These are phyloP conservation scores for Andricus quercusramuli DNA, from an alignment of 2,888 invertebrate species.

Conservation along the genomic window DNA sequence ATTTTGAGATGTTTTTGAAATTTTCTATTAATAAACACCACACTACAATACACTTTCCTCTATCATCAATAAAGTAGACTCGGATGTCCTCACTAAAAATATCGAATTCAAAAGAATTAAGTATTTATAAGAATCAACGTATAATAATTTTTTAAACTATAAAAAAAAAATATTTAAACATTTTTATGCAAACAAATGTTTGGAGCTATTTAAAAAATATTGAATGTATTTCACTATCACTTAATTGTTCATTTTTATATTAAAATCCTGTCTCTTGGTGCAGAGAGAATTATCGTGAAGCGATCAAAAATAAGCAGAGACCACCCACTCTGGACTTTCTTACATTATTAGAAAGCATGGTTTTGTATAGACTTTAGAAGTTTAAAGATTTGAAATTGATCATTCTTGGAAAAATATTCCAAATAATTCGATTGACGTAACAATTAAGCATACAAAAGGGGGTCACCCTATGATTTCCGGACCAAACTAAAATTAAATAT, in stretches of 20 bases:
- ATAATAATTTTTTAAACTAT: too few relatives aligned
- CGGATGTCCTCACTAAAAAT: background rate
- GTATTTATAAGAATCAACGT: background rate
- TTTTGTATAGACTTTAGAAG: slow-evolving; percentile 5
- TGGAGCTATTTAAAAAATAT: background rate
- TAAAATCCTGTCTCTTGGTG: slow-evolving; percentile 11
- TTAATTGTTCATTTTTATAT: slow-evolving; percentile 9
- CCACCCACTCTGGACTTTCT: slow-evolving; percentile 29
- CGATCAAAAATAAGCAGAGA: slow-evolving; percentile 34
- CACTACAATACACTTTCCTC: background rate
- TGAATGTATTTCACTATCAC: background rate
- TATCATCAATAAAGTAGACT: background rate
- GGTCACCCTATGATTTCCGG: slow-evolving; percentile 62
- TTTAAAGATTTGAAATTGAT: slow-evolving; percentile 5
- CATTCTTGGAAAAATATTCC: background rate
- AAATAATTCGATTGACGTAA: background rate
- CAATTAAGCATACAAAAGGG: slow-evolving; percentile 45
- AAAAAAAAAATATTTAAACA: background rate
- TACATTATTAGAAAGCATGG: slow-evolving; percentile 33
- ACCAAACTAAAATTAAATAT: slow-evolving; percentile 67
- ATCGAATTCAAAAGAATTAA: background rate
- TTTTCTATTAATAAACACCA: slow-evolving; percentile 36
- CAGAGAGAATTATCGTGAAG: slow-evolving; percentile 11
- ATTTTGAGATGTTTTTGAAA: slow-evolving; percentile 30
- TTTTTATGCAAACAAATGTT: background rate